phyloP scores from a whole-genome alignment of 2,888 invertebrate species.

The Ernsta delagoae region DNA sequence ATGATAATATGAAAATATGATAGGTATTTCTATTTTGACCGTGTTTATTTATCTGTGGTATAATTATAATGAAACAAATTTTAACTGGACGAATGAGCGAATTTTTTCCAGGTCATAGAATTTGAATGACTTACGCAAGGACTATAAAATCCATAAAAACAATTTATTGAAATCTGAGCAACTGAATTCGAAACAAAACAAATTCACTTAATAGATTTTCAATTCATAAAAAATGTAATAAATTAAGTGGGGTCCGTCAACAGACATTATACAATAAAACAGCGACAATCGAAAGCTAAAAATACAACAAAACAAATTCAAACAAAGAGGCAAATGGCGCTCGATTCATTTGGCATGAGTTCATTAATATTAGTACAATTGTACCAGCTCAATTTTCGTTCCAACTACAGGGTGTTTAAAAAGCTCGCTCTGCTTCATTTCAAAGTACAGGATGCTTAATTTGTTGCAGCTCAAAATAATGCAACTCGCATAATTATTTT shows the following conservation, averaged over 20 bases:
- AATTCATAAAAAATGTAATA: conserved; percentile 1
- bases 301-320: conserved; percentile 10
- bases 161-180: not conserved
- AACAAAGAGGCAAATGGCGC: conserved; percentile 2
- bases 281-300: not conserved
- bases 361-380: conserved; percentile 8
- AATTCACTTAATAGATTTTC: conserved; percentile 9
- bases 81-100: no score
- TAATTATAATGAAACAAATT: no score
- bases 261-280: not conserved
- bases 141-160: not conserved
- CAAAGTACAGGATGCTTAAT: not conserved
- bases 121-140: not conserved
- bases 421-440: not conserved
- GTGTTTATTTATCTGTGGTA: no score
- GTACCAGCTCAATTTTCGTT: conserved; percentile 4
- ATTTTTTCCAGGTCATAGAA: no score
- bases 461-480: not conserved
- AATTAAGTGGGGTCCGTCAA: conserved; percentile 11
- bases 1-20: no score
- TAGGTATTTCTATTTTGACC: no score
- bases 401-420: conserved; percentile 4
- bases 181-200: conserved; percentile 6
- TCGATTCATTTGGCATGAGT: conserved; percentile 3
- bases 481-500: not conserved